phyloP scores from a whole-genome alignment of 2,888 invertebrate species.

The Dicyrtoma fusca region DNA sequence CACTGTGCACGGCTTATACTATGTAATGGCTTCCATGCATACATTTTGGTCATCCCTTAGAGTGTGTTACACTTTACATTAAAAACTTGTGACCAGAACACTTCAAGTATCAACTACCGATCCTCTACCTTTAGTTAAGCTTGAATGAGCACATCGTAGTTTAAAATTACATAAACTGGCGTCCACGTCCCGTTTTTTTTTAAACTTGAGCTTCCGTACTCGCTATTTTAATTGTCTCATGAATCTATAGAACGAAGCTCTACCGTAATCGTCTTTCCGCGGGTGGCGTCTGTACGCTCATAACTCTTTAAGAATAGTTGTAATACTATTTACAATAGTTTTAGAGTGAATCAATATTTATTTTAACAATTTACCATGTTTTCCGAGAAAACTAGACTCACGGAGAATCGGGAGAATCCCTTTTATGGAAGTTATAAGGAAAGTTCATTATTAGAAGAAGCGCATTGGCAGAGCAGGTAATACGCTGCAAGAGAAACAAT shows the following conservation, averaged over 20 bases:
- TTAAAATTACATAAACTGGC: too few relatives aligned
- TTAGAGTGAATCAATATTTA: not conserved
- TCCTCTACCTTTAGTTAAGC: too few relatives aligned
- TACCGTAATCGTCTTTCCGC: too few relatives aligned
- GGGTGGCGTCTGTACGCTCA: not conserved
- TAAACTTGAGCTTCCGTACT: not conserved
- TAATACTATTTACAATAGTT: not conserved
- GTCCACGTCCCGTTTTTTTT: not conserved
- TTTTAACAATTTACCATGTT: conserved; percentile 45
- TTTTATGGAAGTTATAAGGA: conserved; percentile 57
- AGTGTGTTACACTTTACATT: too few relatives aligned
- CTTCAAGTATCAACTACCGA: too few relatives aligned
- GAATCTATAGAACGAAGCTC: not conserved
- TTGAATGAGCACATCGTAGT: too few relatives aligned
- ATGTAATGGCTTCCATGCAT: too few relatives aligned
- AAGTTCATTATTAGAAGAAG: conserved; percentile 50
- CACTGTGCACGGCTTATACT: too few relatives aligned
- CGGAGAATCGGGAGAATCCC: conserved; percentile 55
- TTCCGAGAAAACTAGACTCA: conserved; percentile 54
- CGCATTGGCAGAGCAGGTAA: conserved; percentile 56
- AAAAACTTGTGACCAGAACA: too few relatives aligned
- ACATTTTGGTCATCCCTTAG: too few relatives aligned
- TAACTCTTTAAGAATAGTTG: not conserved
- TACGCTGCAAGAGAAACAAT: not conserved
- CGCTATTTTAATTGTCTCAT: not conserved